A percentile compares a stretch with the other conserved stretches of the same genome.
These are phyloP conservation scores for Hylaea fasciaria DNA, from an alignment of 2,888 invertebrate genomes.

Conservation along the genomic window DNA sequence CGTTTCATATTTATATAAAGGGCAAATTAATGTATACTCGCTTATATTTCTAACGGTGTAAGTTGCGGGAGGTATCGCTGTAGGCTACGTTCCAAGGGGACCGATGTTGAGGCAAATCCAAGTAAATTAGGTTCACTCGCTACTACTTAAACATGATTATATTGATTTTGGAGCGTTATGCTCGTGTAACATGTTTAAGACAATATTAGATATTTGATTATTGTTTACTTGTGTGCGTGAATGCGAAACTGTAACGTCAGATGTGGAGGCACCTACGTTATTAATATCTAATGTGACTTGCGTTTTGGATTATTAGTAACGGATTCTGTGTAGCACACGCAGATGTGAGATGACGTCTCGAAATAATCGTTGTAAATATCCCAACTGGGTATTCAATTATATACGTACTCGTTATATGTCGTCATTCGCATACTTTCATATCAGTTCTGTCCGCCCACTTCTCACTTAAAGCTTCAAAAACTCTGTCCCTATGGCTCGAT, in stretches of 20 bases:
- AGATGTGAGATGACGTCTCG: constrained; percentile 35
- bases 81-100: constrained; percentile 49
- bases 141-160: constrained; percentile 64
- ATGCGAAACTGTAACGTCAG: constrained; percentile 29
- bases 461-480: constrained; percentile 70
- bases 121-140: constrained; percentile 57
- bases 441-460: constrained; percentile 78
- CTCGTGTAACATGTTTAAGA: constrained; percentile 56
- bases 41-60: constrained; percentile 30
- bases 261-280: constrained; percentile 25
- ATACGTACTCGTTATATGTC: constrained; percentile 64
- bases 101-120: constrained; percentile 56
- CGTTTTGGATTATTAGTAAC: constrained; percentile 28
- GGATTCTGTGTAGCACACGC: constrained; percentile 6
- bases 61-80: constrained; percentile 50
- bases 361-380: constrained; percentile 39
- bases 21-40: constrained; percentile 20
- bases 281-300: constrained; percentile 37
- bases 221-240: constrained; percentile 48
- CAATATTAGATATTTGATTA: constrained; percentile 60
- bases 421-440: constrained; percentile 71
- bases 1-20: constrained; percentile 25
- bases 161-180: constrained; percentile 64
- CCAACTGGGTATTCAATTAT: constrained; percentile 63
- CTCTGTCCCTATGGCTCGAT: constrained; percentile 66